Conservation (phyloP, 2,113 vertebrate genomes). For the Macaca nemestrina region DNA sequence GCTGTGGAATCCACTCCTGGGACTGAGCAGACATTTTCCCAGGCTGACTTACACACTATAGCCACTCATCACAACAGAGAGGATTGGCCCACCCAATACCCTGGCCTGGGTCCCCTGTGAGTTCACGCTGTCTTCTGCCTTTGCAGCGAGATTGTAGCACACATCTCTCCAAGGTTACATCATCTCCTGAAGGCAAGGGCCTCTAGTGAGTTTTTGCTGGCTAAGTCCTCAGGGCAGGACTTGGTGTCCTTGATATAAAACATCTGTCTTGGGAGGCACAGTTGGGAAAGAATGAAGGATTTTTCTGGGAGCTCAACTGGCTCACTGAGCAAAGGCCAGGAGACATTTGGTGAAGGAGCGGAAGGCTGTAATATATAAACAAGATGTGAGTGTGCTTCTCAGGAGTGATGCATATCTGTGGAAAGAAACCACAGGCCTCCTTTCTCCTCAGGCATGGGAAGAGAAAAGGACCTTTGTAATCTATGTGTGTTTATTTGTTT, state of each 20-base stretch:
- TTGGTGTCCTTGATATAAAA: constrained; percentile 68
- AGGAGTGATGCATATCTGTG: constrained; percentile 65
- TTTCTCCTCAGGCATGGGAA: constrained; percentile 54
- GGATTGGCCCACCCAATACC: neutral
- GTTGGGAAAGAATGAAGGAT: constrained; percentile 67
- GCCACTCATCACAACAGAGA: neutral
- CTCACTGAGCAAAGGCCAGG: constrained; percentile 59
- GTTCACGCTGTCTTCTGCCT: neutral
- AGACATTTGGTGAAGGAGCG: constrained; percentile 75
- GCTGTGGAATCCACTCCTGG: neutral
- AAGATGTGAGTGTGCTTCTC: constrained; percentile 64
- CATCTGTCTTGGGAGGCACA: constrained; percentile 68
- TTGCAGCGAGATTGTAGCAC: neutral
- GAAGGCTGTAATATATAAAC: constrained; percentile 74
- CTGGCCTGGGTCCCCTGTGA: neutral
- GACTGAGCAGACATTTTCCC: neutral
- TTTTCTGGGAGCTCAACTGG: constrained; percentile 72
- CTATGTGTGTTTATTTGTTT: constrained; percentile 67
- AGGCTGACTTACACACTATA: neutral
- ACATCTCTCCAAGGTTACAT: constrained; percentile 62
- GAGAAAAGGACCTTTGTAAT: constrained; percentile 13
- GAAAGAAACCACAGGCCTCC: constrained; percentile 60
- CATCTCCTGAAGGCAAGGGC: constrained; percentile 65
- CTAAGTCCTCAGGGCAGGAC: constrained; percentile 53
- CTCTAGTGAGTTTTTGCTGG: constrained; percentile 65